Evolutionary conservation across 2,113 vertebrate genomes (phyloP), one percentile per base, ranked within the genome.

Genomic region (Uria lomvia): DNA sequence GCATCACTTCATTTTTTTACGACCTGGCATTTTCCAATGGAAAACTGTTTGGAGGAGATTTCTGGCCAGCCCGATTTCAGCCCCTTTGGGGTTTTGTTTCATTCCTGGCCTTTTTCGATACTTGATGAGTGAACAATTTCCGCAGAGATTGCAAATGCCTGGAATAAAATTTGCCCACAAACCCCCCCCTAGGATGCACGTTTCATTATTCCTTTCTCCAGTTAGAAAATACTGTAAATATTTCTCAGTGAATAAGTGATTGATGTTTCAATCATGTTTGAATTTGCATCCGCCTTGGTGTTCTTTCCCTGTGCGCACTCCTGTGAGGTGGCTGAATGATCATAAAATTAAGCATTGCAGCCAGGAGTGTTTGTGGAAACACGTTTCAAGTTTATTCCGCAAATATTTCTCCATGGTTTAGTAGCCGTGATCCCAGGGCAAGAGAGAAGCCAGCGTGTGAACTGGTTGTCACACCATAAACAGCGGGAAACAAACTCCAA

Each of bases 251-350:
- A 93, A 27, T 12, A 34, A 47, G 36, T 93, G 90, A 90, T 71
- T 90, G 86, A 94, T 84, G 68, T 53, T 86, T 91, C 92, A 90
- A 55, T 96, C 91, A 50, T 10, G 32, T 74, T 45, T 55, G 47
- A 71, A 86, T 90, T 91, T 83, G 42, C 91, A 83, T 90, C 88
- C 79, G 86, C 88, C 88, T 92, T 45, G 83, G 90, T 91, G 83
- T 78, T 82, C 88, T 56, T 65, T 65, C 88, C 70, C 70, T 49
- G 52, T 58, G 83, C 22, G 23, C 66, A 30, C 86, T 63, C 36
- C 77, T 75, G 30, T 3, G 55, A 95, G 78, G 82, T 88, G 82
- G 17, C 58, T 86, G 87, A 72, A 50, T 1, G 78, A 90, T 90
- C 63, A 66, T 1, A 80, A 79, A 79, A 88, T 80, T 27, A 53